Evolutionary conservation across 2,113 vertebrate species (phyloP), one percentile per base, ranked within the genome.

Genomic region (Seriola rivoliana): DNA sequence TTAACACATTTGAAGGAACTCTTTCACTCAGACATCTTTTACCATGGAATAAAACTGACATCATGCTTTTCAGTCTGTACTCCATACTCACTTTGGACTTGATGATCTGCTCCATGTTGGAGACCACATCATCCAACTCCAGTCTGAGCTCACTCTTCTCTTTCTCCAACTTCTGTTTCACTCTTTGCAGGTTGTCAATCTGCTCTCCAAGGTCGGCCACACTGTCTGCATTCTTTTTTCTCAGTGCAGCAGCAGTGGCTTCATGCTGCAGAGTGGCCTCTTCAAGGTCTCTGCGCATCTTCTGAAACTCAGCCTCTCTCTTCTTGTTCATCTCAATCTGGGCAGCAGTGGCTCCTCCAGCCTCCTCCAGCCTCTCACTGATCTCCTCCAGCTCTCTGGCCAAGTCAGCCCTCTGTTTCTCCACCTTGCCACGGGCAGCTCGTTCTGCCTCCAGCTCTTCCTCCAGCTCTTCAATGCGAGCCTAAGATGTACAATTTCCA

Each of bases 261-360:
- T 98, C 97, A 3, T 98, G 96, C 93, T 98, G 96, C 79, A 98
- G 93, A 5, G 96, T 98, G 85, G 96, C 93, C 90, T 97, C 97
- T 84, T 98, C 97, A 4, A 98, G 95, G 90, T 97, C 97, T 68
- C 84, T 86, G 60, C 88, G 88, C 65, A 86, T 59, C 65, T 73
- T 89, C 78, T 86, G 88, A 17, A 89, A 89, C 71, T 89, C 88
- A 0, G 84, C 71, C 62, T 89, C 88, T 54, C 88, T 75, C 75
- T 89, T 89, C 75, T 89, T 89, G 75, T 86, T 94, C 92, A 95
- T 89, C 89, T 95, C 93, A 12, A 94, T 90, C 86, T 94, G 94
- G 44, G 76, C 90, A 10, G 88, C 11, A 1, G 93, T 95, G 23
- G 94, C 94, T 82, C 93, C 94, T 29, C 93, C 93, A 8, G 93